A percentile compares a stretch with the other conserved stretches of the same genome.
phyloP scores from a whole-genome alignment of 2,888 invertebrate species.

The Quadroppia sp. region DNA sequence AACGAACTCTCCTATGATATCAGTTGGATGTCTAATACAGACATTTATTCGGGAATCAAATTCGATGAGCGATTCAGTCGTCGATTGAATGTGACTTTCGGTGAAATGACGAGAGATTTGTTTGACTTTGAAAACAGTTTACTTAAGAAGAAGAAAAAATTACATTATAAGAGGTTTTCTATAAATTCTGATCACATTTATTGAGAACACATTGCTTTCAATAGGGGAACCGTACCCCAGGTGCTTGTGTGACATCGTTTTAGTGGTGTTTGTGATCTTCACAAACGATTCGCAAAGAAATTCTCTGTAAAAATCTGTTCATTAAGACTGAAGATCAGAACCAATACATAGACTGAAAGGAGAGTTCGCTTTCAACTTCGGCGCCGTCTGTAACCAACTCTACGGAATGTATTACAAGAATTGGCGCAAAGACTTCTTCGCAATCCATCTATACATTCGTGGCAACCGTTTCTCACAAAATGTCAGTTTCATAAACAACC shows the following conservation, averaged over 20 bases:
- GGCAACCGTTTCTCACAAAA: conserved; percentile 43
- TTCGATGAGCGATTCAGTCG: not conserved
- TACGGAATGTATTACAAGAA: conserved; percentile 49
- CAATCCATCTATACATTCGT: conserved; percentile 53
- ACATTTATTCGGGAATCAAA: no score
- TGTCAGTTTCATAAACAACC: no score
- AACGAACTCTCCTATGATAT: not conserved
- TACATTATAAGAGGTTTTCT: no score
- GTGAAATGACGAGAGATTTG: not conserved
- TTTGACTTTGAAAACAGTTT: conserved; percentile 14
- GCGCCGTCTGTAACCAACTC: conserved; percentile 50
- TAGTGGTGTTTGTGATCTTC: no score
- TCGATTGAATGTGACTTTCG: not conserved
- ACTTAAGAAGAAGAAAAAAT: no score
- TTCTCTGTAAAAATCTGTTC: no score
- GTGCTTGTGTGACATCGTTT: no score
- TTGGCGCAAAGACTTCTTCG: conserved; percentile 50
- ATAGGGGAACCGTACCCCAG: no score
- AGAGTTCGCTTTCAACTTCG: conserved; percentile 53
- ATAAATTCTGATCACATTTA: no score
- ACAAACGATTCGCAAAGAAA: no score
- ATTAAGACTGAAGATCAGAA: no score
- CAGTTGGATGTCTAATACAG: not conserved
- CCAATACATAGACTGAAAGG: conserved; percentile 51
- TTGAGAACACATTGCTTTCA: no score